Base-by-base conservation (phyloP, 2,113 vertebrate species). In the Pimephales promelas region DNA sequence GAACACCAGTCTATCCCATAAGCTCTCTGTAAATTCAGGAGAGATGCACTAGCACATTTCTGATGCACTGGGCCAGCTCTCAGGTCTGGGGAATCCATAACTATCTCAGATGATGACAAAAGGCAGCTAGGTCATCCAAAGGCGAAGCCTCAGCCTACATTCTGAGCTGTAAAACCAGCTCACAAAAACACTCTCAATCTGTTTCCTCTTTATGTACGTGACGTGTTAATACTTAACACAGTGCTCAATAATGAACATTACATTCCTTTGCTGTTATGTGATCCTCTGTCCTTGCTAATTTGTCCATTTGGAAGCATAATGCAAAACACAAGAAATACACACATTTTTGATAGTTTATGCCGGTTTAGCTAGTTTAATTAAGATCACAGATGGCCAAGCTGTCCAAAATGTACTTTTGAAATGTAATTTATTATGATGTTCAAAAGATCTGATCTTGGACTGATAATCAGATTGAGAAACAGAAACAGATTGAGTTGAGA, bases 51-150 rank as follows among this genome's bases (percentile, higher is more conserved):
- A 82, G 73, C 82, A 79, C 66, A 88, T 73, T 86, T 82, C 10
- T n/a, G 36, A 81, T 64, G 45, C 43, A 28, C 24, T 20, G 54
- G n/a, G 78, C 79, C 72, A 86, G 79, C 43, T 77, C 52, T 74
- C 61, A 70, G 71, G 81, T 80, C 87, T 85, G 76, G 81, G 85
- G 68, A 87, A 87, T 81, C 75, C 83, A 85, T 88, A 84, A 84
- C 73, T 59, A 84, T 84, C 85, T 75, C 43, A 68, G 84, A 83
- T 81, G 86, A 88, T 86, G 70, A 86, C 83, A 85, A 75, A 76
- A 85, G 64, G 36, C 62, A 71, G 62, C 56, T 80, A 47, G 61
- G 61, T 84, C 64, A 75, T 78, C 49, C 26, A 79, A 13, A 79
- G 81, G 77, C 62, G 16, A 85, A 79, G 74, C 59, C 31, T 84